phyloP scores from a whole-genome alignment of 1,140 invertebrate species.

The Harlomillsia oculata region DNA sequence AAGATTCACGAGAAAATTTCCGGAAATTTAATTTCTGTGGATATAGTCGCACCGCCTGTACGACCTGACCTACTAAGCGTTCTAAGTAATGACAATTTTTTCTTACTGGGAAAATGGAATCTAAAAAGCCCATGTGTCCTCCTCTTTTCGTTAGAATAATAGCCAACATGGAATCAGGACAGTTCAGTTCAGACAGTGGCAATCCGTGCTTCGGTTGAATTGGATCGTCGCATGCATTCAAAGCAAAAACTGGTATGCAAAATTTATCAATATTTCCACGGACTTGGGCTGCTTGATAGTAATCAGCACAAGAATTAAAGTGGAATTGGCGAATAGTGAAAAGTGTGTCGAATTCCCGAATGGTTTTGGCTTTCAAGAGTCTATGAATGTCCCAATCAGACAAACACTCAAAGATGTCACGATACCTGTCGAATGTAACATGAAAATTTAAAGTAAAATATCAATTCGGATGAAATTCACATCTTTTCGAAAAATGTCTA shows the following conservation, averaged over 20 bases:
- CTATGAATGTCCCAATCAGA: constrained; percentile 11
- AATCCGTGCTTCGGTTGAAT: constrained; percentile 19
- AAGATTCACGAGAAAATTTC: background rate
- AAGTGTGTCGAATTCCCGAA: constrained; percentile 21
- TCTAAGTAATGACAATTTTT: constrained; percentile 29
- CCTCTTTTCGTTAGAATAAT: constrained; percentile 29
- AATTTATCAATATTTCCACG: constrained; percentile 9
- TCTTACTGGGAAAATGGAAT: constrained; percentile 14
- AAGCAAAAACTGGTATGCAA: constrained; percentile 18
- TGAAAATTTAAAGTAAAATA: background rate
- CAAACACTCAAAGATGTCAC: background rate
- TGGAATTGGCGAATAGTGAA: constrained; percentile 18
- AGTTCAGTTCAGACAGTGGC: constrained; percentile 10
- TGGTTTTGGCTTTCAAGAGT: constrained; percentile 1
- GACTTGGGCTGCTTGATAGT: constrained; percentile 5
- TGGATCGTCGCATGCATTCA: constrained; percentile 23
- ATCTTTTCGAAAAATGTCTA: background rate
- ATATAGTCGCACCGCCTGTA: constrained; percentile 6
- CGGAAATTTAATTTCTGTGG: background rate
- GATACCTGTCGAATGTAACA: no score
- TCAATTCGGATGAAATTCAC: background rate
- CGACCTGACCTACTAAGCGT: constrained; percentile 12
- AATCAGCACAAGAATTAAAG: constrained; percentile 15
- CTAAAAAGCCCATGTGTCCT: constrained; percentile 32
- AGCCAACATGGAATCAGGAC: constrained; percentile 21